Percentiles rank a stretch among this genome's conserved stretches.
Evolutionary conservation across 2,113 vertebrate genomes (phyloP).

Genomic region (Mastomys coucha): DNA sequence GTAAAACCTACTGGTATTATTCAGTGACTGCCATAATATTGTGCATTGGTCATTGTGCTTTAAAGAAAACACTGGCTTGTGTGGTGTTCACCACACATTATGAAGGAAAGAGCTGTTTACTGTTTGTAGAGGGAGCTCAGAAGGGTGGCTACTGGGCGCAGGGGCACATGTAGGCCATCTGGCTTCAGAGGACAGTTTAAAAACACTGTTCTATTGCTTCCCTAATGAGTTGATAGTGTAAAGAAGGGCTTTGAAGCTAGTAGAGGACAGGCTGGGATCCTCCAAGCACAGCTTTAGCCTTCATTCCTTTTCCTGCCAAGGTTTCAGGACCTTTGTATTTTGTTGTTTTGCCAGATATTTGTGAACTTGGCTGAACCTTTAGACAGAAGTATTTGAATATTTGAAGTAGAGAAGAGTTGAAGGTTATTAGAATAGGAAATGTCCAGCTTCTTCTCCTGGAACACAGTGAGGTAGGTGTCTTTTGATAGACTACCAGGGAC

Average conservation of each 20-base stretch:
- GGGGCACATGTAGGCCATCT: background rate
- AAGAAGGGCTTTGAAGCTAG: constrained; percentile 71
- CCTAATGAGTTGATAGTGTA: constrained; percentile 29
- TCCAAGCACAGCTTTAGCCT: constrained; percentile 70
- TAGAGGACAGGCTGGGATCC: constrained; percentile 54
- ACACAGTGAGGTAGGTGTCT: background rate
- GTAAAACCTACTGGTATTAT: background rate
- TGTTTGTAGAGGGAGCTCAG: background rate
- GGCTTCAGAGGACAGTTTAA: background rate
- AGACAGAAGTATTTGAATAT: constrained; percentile 61
- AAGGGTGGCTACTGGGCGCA: background rate
- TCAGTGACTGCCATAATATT: background rate
- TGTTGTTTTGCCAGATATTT: constrained; percentile 72
- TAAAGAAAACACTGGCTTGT: background rate
- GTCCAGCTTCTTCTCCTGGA: background rate
- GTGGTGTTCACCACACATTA: background rate
- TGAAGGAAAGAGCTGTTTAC: background rate
- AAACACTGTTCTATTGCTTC: constrained; percentile 15
- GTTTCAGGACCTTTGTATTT: constrained; percentile 59
- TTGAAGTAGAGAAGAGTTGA: constrained; percentile 74
- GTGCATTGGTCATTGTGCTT: background rate
- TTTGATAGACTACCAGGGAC: background rate
- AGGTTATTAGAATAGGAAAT: constrained; percentile 66
- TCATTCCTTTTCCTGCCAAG: constrained; percentile 68
- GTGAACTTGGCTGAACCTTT: constrained; percentile 75